Evolutionary conservation across 2,113 vertebrate species (phyloP).

Genomic region (Formicarius rufipectus): DNA sequence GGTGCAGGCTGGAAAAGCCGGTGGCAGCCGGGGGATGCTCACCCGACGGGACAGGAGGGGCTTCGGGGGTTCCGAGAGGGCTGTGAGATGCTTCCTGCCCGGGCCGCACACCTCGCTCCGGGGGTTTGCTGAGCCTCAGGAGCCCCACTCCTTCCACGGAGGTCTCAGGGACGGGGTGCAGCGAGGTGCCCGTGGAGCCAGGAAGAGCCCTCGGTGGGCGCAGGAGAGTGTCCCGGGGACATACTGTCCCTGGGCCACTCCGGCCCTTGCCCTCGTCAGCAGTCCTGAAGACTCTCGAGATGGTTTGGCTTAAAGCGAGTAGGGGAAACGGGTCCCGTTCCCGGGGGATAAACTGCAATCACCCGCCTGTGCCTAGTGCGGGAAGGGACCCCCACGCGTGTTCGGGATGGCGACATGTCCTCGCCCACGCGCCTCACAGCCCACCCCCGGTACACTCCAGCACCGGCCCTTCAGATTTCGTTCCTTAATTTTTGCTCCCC

Average conservation of each 20-base stretch:
- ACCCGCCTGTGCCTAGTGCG: not conserved
- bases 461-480: not conserved
- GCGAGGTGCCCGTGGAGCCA: not conserved
- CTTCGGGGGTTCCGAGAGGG: not conserved
- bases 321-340: not conserved
- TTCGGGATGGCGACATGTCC: not conserved
- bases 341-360: not conserved
- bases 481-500: not conserved
- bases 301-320: fast-evolving
- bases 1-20: not conserved
- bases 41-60: not conserved
- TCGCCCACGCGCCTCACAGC: not conserved
- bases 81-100: not conserved
- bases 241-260: fast-evolving
- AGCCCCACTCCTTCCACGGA: not conserved
- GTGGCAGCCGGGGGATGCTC: not conserved
- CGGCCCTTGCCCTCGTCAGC: not conserved
- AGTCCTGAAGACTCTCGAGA: not conserved
- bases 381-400: not conserved
- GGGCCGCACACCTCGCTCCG: not conserved
- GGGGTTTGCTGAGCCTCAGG: not conserved
- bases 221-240: not conserved
- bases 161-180: not conserved
- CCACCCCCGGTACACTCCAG: not conserved
- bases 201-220: fast-evolving